Conservation (phyloP, 2,113 vertebrate genomes). For the Sapayoa aenigma region DNA sequence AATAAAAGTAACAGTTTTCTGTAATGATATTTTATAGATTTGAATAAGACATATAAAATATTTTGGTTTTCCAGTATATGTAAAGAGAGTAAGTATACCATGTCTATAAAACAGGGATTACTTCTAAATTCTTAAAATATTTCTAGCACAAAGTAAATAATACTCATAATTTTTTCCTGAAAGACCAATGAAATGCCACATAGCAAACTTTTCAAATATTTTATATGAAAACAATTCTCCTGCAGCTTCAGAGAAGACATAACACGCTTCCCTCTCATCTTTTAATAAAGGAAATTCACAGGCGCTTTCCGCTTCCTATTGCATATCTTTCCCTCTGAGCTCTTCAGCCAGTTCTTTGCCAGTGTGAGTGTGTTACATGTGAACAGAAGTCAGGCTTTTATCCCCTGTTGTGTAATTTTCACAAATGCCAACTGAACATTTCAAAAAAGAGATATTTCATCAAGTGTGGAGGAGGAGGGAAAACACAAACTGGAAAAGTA, state of each 20-base stretch:
- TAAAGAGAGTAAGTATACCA: neutral
- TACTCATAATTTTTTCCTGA: neutral
- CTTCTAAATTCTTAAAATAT: constrained; percentile 36
- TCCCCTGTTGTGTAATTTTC: neutral
- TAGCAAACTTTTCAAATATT: constrained; percentile 24
- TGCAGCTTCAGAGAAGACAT: neutral
- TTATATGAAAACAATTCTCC: neutral
- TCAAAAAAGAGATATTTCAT: neutral
- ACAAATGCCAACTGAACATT: neutral
- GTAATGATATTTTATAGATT: constrained; percentile 66
- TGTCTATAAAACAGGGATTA: constrained; percentile 10
- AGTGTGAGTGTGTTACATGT: neutral
- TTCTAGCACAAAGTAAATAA: constrained; percentile 40
- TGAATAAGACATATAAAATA: constrained; percentile 58
- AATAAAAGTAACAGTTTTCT: constrained; percentile 67
- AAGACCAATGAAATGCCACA: neutral
- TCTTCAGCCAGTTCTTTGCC: neutral
- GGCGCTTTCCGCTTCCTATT: neutral
- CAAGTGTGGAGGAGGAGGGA: neutral
- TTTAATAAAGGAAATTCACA: neutral
- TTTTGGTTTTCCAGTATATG: constrained; percentile 52
- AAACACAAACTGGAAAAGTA: neutral
- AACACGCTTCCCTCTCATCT: neutral
- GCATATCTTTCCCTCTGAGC: neutral
- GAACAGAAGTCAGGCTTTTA: neutral